Evolutionary conservation across 2,113 vertebrate species (phyloP), one percentile per base, ranked within the genome.

Genomic region (Esox niger): DNA sequence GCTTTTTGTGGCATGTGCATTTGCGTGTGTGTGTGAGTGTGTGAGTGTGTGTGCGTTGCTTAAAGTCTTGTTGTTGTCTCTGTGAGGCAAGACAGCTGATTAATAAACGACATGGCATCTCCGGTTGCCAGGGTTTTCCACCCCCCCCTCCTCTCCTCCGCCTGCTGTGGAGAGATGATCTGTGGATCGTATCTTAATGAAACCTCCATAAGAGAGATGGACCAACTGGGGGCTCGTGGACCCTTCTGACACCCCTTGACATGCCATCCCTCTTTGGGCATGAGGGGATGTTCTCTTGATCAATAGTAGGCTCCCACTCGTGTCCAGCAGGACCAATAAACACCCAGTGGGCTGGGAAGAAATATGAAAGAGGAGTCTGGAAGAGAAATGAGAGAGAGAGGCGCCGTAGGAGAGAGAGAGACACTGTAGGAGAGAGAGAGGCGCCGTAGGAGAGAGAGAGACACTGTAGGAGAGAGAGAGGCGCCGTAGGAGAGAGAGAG

Each of bases 161-260:
- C 76, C 52, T 57, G 64, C n/a, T 54, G 61, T 27, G 46, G 61
- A 29, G 58, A 35, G 49, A 49, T 72, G 70, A 83, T 79, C 74
- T 71, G 54, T 67, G 58, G 73, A 74, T 61, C 32, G 66, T 81
- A 66, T 80, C 86, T 80, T 84, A 82, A 89, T 84, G 77, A 75
- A 57, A 70, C 73, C 82, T 77, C 65, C 62, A 65, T 76, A 81
- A 79, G 80, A 68, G 57, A 71, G 69, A 47, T 66, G n/a, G 64
- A 33, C 25, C 9, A 25, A 17, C 54, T 26, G 54, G 54, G 21
- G 20, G 74, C 76, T 86, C 80, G n/a, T n/a, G n/a, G 81, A 52
- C 33, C 66, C 66, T 75, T 64, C 56, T 71, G 81, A 80, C 32
- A 47, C n/a, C 59, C 23, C 66, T n/a, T 58, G 47, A 70, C 56